Evolutionary conservation across 2,113 vertebrate genomes (phyloP), one percentile per base, ranked within the genome.

Genomic region (Urocitellus parryii): DNA sequence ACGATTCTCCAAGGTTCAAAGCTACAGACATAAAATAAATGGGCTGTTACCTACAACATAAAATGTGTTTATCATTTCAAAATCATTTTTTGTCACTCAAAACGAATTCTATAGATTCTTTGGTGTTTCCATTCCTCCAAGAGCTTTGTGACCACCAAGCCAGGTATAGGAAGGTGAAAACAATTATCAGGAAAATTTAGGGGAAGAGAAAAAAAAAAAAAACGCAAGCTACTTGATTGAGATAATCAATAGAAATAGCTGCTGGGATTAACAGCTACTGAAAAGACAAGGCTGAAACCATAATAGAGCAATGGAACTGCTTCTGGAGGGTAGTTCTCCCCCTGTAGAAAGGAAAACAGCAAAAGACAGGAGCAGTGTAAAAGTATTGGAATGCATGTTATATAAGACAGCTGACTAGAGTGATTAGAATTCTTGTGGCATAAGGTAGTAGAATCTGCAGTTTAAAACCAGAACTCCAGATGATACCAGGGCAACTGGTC

Each of bases 321-420:
- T 97, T 95, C 70, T 10, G 42, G 67, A 91, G 51, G 74, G 13
- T 25, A 10, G 61, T 74, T 88, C 61, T 95, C 27, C 72, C 1
- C 10, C 79, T 63, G 74, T 70, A 78, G 37, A 67, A 16, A 88
- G 61, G 93, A 77, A 96, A 95, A 92, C 0, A 82, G 37, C 84
- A 77, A 63, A 91, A 90, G 80, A 88, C 14, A 80, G 78, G 27
- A 97, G 70, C 70, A 77, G 48, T 34, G n/a, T 83, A 73, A 70
- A 97, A 96, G 70, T 74, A 80, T 65, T 56, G 22, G 80, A 89
- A 94, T 87, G 91, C 27, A 22, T 70, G 76, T 96, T 97, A 97
- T 79, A 85, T 93, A 98, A 98, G 87, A 53, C 89, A 91, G 86
- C 76, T 61, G 86, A 67, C 74, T 56, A n/a, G 32, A 86, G 70